Conservation (phyloP, 2,113 vertebrate genomes). For the Pelecanoides urinatrix region DNA sequence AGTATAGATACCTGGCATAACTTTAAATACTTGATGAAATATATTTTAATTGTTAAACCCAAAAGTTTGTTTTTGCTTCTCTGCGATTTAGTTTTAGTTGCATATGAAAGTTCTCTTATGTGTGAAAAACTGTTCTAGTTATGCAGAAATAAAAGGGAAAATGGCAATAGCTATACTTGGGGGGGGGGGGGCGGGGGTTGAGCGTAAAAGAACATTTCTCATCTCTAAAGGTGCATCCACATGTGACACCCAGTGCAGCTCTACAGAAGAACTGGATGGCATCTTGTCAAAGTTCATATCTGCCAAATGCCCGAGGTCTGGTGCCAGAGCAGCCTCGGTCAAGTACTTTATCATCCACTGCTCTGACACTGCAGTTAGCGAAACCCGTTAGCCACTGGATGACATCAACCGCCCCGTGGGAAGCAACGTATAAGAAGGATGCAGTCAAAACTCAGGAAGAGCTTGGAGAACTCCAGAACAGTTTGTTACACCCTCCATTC, state of each 20-base stretch:
- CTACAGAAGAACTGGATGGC: neutral
- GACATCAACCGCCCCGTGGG: neutral
- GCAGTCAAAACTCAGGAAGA: neutral
- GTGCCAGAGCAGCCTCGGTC: neutral
- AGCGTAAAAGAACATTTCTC: neutral
- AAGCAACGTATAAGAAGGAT: neutral
- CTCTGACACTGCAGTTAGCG: neutral
- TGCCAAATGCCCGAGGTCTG: neutral
- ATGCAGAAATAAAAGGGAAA: neutral
- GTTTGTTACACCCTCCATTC: neutral
- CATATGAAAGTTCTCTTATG: neutral
- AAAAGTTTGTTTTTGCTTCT: neutral
- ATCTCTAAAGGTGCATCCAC: conserved; percentile 7
- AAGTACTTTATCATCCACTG: neutral
- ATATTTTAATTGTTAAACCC: neutral
- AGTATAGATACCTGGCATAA: neutral
- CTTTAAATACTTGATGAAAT: neutral
- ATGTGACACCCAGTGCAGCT: neutral
- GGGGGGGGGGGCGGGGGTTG: rapidly evolving
- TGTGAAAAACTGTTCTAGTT: neutral
- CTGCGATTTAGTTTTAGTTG: neutral
- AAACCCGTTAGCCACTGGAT: neutral
- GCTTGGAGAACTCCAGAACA: neutral
- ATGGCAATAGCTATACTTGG: neutral
- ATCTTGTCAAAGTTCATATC: neutral